Base-by-base conservation (phyloP, 2,888 invertebrate species). In the Scaptomyza caliginosa region DNA sequence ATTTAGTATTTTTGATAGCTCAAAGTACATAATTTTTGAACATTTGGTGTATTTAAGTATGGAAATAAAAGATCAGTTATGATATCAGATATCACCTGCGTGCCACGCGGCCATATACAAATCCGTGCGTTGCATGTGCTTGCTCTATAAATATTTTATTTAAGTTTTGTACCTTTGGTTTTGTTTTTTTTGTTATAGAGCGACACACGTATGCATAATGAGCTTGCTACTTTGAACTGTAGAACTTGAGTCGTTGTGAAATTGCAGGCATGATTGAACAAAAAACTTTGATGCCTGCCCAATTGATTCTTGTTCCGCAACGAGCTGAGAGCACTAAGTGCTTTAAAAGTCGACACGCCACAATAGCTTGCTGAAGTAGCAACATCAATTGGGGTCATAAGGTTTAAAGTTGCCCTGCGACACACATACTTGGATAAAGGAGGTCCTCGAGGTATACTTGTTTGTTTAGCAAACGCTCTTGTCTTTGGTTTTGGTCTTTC, bases 61-160 rank as follows among this genome's bases (percentile, higher is more conserved):
- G n/a, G n/a, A n/a, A n/a, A n/a, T n/a, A n/a, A n/a, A n/a, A n/a
- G n/a, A n/a, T n/a, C n/a, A n/a, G n/a, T n/a, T n/a, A n/a, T n/a
- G n/a, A 28, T 11, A 11, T 28, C 34, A 16, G 5, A n/a, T 13
- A 1, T 21, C 17, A 26, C 2, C n/a, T 21, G 8, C 17, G 26
- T 16, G 7, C 23, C 32, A 59, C 28, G 57, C 16, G 32, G n/a
- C n/a, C 68, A 56, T 43, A 38, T 36, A 34, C 21, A 56, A 51
- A 16, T 32, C n/a, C n/a, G 38, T 21, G 34, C 46, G 42, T 24
- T 48, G 24, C 39, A 51, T 46, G 56, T 39, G 36, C 32, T 74
- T 70, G 81, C 62, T 48, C 16, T 40, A 67, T 81, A 68, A 80
- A 81, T 86, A 67, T 80, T 80, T 83, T 63, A 71, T 74, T 50